phyloP scores from a whole-genome alignment of 2,888 invertebrate genomes.

The Drosophila anceps region DNA sequence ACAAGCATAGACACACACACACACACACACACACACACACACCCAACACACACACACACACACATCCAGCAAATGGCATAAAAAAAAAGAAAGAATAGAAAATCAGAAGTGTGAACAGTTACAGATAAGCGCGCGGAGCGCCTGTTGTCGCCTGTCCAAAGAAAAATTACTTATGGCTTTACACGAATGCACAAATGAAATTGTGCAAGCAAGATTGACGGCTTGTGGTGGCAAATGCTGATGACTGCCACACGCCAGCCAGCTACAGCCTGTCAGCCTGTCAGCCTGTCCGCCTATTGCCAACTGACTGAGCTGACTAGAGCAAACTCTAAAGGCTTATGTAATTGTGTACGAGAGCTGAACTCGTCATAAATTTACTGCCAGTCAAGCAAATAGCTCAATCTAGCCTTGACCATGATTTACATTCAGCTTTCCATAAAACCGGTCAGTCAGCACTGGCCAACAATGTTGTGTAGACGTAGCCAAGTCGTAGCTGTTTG shows the following conservation, averaged over 20 bases:
- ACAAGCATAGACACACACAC: too few species aligned
- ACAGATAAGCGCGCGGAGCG: conserved; percentile 55
- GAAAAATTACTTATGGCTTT: conserved; percentile 53
- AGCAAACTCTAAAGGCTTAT: background rate
- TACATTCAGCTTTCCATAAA: background rate
- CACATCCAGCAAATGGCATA: conserved; percentile 18
- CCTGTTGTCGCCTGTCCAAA: conserved; percentile 50
- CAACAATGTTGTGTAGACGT: background rate
- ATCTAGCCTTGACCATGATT: conserved; percentile 16
- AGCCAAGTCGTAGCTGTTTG: background rate
- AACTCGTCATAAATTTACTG: conserved; percentile 10
- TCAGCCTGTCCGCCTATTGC: conserved; percentile 6
- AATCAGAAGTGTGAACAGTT: conserved; percentile 56
- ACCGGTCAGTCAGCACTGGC: background rate
- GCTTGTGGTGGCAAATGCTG: conserved; percentile 40
- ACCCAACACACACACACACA: background rate
- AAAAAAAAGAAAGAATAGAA: conserved; percentile 3
- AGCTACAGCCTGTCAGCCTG: conserved; percentile 8
- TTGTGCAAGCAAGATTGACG: conserved; percentile 57
- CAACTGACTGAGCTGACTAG: conserved; percentile 11
- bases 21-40: background rate
- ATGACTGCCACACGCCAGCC: conserved; percentile 28
- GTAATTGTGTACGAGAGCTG: conserved; percentile 2
- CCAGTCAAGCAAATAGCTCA: conserved; percentile 23
- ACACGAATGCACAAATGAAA: conserved; percentile 65